These are phyloP conservation scores for Oxyruncus cristatus DNA, from an alignment of 2,113 vertebrate species.

Conservation along the genomic window DNA sequence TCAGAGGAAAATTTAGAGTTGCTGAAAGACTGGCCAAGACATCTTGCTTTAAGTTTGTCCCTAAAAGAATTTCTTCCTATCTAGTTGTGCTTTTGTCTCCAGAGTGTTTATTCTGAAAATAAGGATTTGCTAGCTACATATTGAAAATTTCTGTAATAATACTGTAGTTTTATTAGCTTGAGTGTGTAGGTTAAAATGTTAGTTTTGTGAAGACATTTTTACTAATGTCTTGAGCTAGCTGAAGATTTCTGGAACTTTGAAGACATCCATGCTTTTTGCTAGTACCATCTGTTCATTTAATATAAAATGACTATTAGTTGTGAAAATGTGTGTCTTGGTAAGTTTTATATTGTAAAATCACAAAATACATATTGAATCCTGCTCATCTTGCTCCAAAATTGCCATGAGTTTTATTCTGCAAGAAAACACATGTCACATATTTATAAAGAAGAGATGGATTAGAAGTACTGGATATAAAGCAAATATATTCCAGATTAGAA, in stretches of 20 bases:
- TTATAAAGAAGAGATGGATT: neutral
- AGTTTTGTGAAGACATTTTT: neutral
- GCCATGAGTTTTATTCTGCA: neutral
- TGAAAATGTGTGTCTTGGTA: neutral
- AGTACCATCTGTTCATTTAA: neutral
- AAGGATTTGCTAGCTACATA: neutral
- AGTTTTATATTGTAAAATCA: neutral
- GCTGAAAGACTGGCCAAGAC: neutral
- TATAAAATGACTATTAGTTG: neutral
- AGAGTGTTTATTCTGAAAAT: neutral
- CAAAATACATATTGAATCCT: neutral
- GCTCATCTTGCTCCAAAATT: neutral
- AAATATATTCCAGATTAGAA: neutral
- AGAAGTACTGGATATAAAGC: neutral
- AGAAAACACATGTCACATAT: neutral
- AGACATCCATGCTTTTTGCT: neutral
- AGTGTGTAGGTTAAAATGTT: neutral
- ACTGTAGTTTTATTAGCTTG: neutral
- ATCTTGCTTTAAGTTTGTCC: neutral
- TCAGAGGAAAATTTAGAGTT: slow-evolving; percentile 52
- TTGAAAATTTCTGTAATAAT: neutral
- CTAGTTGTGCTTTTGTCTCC: neutral
- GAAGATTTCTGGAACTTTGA: neutral
- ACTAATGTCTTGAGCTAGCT: neutral
- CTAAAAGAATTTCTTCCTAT: neutral